phyloP scores from a whole-genome alignment of 2,113 vertebrate species.

The Oenanthe oenanthe region DNA sequence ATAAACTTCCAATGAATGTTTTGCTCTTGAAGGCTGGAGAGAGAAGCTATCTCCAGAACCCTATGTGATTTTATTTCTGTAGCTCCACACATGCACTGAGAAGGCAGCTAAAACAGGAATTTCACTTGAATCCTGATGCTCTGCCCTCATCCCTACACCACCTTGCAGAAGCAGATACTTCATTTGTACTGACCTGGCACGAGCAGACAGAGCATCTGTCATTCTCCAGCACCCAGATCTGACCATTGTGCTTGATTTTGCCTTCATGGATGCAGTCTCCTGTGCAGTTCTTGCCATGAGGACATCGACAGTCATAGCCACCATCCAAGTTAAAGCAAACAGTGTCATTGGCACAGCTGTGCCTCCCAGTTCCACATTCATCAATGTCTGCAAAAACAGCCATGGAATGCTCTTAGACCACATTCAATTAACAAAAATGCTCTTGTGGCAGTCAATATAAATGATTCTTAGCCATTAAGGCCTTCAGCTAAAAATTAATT shows the following conservation, averaged over 20 bases:
- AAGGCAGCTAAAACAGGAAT: background rate
- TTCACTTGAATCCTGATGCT: accelerated
- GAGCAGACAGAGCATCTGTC: slow-evolving; percentile 97
- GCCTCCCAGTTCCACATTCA: slow-evolving; percentile 92
- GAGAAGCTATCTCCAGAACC: background rate
- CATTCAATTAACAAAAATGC: slow-evolving; percentile 21
- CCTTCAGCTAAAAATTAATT: slow-evolving; percentile 41
- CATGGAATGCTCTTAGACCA: slow-evolving; percentile 3
- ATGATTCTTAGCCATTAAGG: slow-evolving; percentile 6
- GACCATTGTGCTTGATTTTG: slow-evolving; percentile 94
- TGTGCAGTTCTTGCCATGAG: slow-evolving; percentile 96
- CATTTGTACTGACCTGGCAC: slow-evolving; percentile 84
- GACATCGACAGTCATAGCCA: slow-evolving; percentile 97
- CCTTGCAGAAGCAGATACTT: background rate
- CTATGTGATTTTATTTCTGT: background rate
- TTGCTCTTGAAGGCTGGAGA: background rate
- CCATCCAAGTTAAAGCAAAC: slow-evolving; percentile 98
- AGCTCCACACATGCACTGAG: background rate
- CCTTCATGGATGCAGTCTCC: slow-evolving; percentile 94
- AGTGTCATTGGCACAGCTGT: slow-evolving; percentile 96
- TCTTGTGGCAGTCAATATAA: background rate
- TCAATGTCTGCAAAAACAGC: slow-evolving; percentile 88
- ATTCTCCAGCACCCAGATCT: slow-evolving; percentile 97
- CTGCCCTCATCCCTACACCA: background rate
- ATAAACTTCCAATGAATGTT: background rate